Percentiles rank a stretch among this genome's conserved stretches.
phyloP scores from a whole-genome alignment of 92 coral and sea anemone species.

The Zoanthus gigantus region DNA sequence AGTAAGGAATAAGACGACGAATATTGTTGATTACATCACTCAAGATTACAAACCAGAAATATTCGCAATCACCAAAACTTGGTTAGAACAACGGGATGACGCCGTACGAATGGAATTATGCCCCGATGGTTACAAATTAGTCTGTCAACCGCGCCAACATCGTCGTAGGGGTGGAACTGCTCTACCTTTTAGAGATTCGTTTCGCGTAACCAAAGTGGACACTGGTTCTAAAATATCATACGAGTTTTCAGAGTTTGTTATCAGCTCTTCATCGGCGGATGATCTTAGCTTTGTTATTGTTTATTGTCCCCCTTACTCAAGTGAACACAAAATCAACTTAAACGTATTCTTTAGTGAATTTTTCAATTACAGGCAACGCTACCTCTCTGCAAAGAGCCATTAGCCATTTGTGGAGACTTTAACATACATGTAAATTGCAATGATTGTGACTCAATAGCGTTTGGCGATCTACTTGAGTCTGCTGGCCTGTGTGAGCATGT shows the following conservation, averaged over 20 bases:
- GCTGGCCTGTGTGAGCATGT: constrained; percentile 50
- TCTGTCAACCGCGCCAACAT: constrained; percentile 55
- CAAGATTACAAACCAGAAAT: constrained; percentile 28
- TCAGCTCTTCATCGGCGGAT: constrained; percentile 29
- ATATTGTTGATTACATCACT: constrained; percentile 18
- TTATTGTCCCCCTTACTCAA: constrained; percentile 58
- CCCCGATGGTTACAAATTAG: constrained; percentile 59
- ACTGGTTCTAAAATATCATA: constrained; percentile 50
- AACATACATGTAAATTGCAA: constrained; percentile 42
- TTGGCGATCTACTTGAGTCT: constrained; percentile 51
- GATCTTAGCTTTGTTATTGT: constrained; percentile 45
- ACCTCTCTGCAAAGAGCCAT: constrained; percentile 53
- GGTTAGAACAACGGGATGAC: too few species aligned
- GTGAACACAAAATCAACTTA: constrained; percentile 55
- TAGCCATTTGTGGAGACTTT: not conserved
- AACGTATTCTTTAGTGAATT: constrained; percentile 1
- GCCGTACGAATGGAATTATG: not conserved
- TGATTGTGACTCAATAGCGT: constrained; percentile 30
- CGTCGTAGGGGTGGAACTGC: constrained; percentile 64
- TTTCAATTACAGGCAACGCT: constrained; percentile 50
- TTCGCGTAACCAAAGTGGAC: constrained; percentile 20
- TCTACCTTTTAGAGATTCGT: constrained; percentile 40
- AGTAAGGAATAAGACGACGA: constrained; percentile 37
- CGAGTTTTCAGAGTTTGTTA: constrained; percentile 14
- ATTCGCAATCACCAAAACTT: constrained; percentile 10